phyloP scores from a whole-genome alignment of 2,113 vertebrate species.

The Tupaia chinensis region DNA sequence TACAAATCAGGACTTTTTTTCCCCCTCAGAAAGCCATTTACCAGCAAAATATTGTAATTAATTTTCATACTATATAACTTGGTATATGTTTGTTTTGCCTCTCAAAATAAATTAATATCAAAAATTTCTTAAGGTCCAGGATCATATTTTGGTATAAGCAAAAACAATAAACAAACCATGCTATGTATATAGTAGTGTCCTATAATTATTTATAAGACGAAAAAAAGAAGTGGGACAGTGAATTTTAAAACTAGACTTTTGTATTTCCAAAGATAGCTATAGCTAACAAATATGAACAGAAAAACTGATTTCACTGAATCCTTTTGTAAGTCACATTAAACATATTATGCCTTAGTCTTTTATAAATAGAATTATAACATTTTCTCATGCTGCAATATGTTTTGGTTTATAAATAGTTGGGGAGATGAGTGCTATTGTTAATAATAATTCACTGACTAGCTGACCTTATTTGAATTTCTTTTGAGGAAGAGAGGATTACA shows the following conservation, averaged over 20 bases:
- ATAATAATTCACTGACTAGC: neutral
- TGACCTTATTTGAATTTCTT: neutral
- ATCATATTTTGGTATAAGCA: neutral
- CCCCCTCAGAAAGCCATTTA: neutral
- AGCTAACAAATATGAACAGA: neutral
- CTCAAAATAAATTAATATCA: neutral
- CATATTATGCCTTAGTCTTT: neutral
- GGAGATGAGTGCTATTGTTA: neutral
- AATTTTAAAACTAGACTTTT: conserved; percentile 14
- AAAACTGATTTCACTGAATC: neutral
- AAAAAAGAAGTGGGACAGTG: neutral
- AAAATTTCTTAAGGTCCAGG: neutral
- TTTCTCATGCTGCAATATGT: neutral
- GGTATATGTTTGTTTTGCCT: neutral
- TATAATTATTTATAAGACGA: neutral
- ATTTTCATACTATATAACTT: neutral
- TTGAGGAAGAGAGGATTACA: too few species aligned
- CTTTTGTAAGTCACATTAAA: neutral
- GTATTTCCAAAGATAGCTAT: neutral
- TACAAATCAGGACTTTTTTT: neutral
- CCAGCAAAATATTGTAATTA: neutral
- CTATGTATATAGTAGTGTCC: neutral
- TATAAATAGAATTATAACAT: neutral
- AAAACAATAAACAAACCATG: neutral
- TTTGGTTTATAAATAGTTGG: neutral